Percentiles rank a stretch among this genome's conserved stretches.
Conservation (phyloP, 2,113 vertebrate species). For the Halichoerus grypus region DNA sequence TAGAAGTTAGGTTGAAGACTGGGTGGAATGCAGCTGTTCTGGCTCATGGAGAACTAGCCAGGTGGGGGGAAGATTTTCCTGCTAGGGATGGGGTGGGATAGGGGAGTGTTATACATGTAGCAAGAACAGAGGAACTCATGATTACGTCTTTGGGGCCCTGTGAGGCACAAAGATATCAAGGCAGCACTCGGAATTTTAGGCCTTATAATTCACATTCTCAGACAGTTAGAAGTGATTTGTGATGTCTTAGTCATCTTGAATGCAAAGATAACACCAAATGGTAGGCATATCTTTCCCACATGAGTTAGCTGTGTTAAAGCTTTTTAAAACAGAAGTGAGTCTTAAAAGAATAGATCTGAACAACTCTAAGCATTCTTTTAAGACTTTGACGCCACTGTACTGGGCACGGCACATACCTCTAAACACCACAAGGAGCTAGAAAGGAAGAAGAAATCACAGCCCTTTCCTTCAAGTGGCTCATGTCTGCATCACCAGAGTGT, state of each 20-base stretch:
- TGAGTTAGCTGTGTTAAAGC: neutral
- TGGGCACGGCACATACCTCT: neutral
- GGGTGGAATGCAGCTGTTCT: neutral
- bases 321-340: slow-evolving; percentile 13
- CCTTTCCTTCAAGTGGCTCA: neutral
- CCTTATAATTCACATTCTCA: neutral
- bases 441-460: neutral
- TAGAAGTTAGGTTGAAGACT: neutral
- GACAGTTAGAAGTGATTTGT: neutral
- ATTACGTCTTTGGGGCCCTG: neutral
- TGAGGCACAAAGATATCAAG: neutral
- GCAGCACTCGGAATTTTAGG: neutral
- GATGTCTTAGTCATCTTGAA: neutral
- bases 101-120: neutral
- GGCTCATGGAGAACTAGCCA: neutral
- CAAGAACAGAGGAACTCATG: neutral
- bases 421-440: neutral
- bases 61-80: neutral
- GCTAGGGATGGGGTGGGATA: fast-evolving
- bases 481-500: neutral
- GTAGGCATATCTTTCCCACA: neutral
- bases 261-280: neutral
- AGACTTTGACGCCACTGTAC: neutral
- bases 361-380: neutral
- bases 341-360: neutral